Conservation (phyloP, 2,888 invertebrate genomes). For the Sphaerophoria taeniata region DNA sequence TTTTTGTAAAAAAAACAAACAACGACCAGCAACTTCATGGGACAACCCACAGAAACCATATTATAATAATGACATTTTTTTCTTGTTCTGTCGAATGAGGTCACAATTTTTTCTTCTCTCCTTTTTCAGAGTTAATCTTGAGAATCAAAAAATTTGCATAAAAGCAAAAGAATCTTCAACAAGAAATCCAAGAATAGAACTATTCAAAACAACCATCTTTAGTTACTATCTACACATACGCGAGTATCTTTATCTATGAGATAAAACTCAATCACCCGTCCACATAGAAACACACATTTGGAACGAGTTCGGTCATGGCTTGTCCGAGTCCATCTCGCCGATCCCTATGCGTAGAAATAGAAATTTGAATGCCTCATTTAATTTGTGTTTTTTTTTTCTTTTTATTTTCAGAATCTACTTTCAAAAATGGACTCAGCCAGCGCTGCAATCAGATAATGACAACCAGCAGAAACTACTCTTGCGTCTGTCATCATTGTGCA, state of each 20-base stretch:
- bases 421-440: conserved; percentile 32
- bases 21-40: no score
- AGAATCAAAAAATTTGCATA: no score
- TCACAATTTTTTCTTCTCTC: no score
- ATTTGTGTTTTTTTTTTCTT: conserved; percentile 17
- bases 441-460: conserved; percentile 45
- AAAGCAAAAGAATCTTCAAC: no score
- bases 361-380: conserved; percentile 32
- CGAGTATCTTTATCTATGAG: background rate
- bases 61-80: no score
- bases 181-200: background rate
- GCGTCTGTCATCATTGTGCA: background rate
- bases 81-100: no score
- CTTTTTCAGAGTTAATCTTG: no score
- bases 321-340: background rate
- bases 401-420: conserved; percentile 22
- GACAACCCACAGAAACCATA: no score
- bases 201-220: background rate
- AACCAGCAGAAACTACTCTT: conserved; percentile 1
- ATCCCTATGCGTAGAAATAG: conserved; percentile 18
- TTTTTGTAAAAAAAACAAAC: no score
- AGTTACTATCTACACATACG: conserved; percentile 2
- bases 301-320: background rate
- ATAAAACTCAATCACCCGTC: conserved; percentile 30
- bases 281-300: background rate